Conservation (phyloP, 2,888 invertebrate genomes). For the Diogma glabrata region DNA sequence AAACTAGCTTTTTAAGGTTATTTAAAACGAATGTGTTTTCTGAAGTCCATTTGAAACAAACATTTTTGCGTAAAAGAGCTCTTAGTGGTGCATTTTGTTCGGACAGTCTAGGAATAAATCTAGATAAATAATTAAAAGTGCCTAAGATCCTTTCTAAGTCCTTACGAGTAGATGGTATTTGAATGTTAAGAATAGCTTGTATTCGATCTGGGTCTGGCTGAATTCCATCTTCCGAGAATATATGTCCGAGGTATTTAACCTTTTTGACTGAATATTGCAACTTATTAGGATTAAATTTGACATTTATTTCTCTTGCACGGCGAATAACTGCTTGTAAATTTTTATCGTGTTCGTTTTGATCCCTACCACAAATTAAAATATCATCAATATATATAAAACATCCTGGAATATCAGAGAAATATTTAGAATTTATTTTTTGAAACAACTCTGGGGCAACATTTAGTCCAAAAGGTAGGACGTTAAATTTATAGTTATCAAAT, state of each 20-base stretch:
- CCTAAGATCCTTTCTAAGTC: background rate
- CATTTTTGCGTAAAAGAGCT: too few relatives aligned
- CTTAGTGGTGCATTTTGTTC: background rate
- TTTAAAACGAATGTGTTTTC: too few relatives aligned
- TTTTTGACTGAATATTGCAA: background rate
- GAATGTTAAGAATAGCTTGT: background rate
- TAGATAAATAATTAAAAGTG: background rate
- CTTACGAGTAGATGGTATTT: background rate
- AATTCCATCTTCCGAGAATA: background rate
- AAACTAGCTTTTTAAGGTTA: too few relatives aligned
- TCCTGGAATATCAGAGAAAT: too few relatives aligned
- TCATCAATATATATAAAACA: too few relatives aligned
- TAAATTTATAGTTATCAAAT: background rate
- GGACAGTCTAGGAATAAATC: background rate
- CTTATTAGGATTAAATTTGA: background rate
- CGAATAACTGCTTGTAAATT: background rate
- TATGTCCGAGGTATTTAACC: background rate
- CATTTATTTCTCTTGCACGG: background rate
- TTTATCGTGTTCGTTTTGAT: background rate
- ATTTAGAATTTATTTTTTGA: too few relatives aligned
- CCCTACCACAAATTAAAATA: too few relatives aligned
- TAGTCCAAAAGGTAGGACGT: background rate
- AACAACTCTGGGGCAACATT: too few relatives aligned
- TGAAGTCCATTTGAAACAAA: too few relatives aligned
- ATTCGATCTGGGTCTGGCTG: background rate